Evolutionary conservation across 2,113 vertebrate genomes (phyloP).

Genomic region (Gobiocypris rarus): DNA sequence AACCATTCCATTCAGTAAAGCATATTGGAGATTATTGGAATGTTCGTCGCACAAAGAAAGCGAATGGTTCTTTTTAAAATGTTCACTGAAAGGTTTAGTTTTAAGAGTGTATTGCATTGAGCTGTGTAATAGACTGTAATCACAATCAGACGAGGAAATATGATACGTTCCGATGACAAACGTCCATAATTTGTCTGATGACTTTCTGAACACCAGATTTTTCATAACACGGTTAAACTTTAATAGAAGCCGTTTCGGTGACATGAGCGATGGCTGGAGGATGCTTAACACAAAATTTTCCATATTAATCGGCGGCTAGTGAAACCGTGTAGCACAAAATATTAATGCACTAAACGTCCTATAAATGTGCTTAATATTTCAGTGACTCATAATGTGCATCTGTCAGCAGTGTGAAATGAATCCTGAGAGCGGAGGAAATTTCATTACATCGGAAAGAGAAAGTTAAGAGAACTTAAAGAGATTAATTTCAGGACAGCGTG

Average conservation of each 20-base stretch:
- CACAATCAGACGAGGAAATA: neutral
- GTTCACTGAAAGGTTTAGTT: no score
- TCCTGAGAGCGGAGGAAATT: neutral
- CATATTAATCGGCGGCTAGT: neutral
- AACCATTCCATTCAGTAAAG: no score
- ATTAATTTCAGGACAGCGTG: neutral
- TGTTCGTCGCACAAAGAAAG: no score
- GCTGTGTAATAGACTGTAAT: neutral
- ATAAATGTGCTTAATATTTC: constrained; percentile 13
- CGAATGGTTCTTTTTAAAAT: no score
- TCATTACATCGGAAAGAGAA: neutral
- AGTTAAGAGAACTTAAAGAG: neutral
- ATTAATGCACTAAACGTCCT: constrained; percentile 4
- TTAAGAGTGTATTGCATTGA: neutral
- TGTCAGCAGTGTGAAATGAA: constrained; percentile 10
- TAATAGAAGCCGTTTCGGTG: neutral
- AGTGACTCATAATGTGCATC: neutral
- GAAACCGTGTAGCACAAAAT: neutral
- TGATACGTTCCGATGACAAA: neutral
- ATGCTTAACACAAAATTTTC: neutral
- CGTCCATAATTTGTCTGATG: neutral
- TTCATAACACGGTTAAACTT: neutral
- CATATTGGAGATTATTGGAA: no score
- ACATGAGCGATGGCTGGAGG: neutral
- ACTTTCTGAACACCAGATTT: neutral